Percentiles rank a stretch among this genome's conserved stretches.
These are phyloP conservation scores for Drosophila leontia DNA, from an alignment of 1,140 invertebrate species.

Conservation along the genomic window DNA sequence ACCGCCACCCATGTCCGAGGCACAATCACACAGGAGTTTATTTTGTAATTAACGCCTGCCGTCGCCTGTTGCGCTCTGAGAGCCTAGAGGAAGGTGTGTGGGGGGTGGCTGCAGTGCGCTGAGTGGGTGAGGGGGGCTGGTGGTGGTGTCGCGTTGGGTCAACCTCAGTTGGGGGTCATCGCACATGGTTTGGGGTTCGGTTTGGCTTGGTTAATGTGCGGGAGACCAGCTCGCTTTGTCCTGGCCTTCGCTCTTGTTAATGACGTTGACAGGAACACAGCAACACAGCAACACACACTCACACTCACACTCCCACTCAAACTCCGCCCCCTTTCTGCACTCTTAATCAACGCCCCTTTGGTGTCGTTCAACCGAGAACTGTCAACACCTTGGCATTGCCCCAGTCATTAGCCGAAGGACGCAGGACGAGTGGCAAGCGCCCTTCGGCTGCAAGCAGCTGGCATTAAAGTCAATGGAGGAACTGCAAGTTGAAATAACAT, in stretches of 20 bases:
- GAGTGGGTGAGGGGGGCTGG: background rate
- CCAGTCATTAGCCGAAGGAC: slow-evolving; percentile 21
- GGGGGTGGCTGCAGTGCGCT: background rate
- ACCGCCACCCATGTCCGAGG: slow-evolving; percentile 16
- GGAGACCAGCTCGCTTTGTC: slow-evolving; percentile 50
- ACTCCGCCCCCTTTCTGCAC: slow-evolving; percentile 22
- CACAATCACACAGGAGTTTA: slow-evolving; percentile 75
- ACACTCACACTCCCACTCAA: background rate
- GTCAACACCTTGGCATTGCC: slow-evolving; percentile 44
- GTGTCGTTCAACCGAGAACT: slow-evolving; percentile 32
- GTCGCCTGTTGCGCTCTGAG: slow-evolving; percentile 71
- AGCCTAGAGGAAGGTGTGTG: slow-evolving; percentile 54
- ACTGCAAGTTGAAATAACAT: background rate
- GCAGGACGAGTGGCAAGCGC: background rate
- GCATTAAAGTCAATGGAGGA: slow-evolving; percentile 1
- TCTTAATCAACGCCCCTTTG: slow-evolving; percentile 51
- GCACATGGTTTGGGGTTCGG: slow-evolving; percentile 23
- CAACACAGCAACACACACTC: slow-evolving; percentile 3
- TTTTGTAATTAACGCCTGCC: slow-evolving; percentile 84
- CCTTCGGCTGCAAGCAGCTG: background rate
- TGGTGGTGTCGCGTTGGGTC: slow-evolving; percentile 24
- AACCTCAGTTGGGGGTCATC: slow-evolving; percentile 33
- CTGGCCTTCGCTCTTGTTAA: slow-evolving; percentile 61
- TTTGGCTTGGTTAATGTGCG: slow-evolving; percentile 17
- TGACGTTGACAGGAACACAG: slow-evolving; percentile 77